Conservation (phyloP, 2,113 vertebrate species). For the Chunga burmeisteri region DNA sequence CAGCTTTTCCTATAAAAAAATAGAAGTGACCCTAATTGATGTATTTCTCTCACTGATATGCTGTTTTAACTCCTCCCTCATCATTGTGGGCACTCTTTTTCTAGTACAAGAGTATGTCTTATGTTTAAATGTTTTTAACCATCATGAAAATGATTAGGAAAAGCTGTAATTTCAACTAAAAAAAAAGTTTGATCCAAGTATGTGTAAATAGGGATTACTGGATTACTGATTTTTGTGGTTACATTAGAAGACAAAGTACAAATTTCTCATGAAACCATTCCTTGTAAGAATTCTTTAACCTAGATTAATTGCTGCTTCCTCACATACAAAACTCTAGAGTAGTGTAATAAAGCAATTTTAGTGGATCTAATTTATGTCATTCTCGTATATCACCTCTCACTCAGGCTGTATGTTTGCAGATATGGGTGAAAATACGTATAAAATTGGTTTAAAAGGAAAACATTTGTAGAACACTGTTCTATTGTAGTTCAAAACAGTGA, state of each 20-base stretch:
- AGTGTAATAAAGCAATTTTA: background rate
- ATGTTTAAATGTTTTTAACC: background rate
- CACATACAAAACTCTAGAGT: background rate
- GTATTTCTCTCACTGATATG: background rate
- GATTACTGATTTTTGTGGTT: background rate
- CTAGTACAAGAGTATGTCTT: background rate
- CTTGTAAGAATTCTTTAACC: background rate
- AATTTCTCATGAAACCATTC: background rate
- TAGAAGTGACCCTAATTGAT: background rate
- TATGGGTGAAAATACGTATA: background rate
- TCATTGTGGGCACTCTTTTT: background rate
- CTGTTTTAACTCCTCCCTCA: background rate
- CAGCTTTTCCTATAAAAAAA: background rate
- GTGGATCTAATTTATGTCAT: background rate
- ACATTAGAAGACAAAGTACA: background rate
- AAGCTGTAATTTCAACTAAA: background rate
- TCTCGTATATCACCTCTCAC: background rate
- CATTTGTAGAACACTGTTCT: background rate
- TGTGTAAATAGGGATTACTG: background rate
- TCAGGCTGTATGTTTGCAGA: background rate
- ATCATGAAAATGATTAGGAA: background rate
- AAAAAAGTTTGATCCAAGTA: background rate
- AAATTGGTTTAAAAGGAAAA: constrained; percentile 13
- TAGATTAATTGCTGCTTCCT: background rate
- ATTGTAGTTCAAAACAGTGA: constrained; percentile 8